Conservation (phyloP, 1,140 invertebrate species). For the Myzus persicae region DNA sequence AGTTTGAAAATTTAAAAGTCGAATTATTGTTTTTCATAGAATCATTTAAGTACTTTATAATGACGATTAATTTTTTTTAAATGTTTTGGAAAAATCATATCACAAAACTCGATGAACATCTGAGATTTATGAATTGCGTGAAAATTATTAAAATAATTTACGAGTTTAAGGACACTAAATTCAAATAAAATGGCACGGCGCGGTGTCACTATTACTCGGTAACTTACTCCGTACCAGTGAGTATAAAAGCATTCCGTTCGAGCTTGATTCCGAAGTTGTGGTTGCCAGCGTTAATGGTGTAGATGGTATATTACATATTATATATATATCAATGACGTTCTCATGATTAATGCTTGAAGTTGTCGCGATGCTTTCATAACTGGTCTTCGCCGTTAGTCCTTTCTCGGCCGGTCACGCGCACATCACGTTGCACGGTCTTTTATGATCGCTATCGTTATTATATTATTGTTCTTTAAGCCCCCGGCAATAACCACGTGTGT, state of each 20-base stretch:
- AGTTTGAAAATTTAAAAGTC: background rate
- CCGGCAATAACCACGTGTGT: background rate
- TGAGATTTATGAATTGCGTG: background rate
- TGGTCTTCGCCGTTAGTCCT: background rate
- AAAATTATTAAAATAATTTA: background rate
- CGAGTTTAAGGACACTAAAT: background rate
- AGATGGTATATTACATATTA: background rate
- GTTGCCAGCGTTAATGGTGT: background rate
- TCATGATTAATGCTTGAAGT: constrained; percentile 16
- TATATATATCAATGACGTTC: background rate
- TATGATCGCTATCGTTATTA: constrained; percentile 9
- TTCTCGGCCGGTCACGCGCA: background rate
- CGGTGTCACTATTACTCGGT: background rate
- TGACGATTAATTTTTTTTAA: background rate
- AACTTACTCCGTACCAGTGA: background rate
- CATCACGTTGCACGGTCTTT: background rate
- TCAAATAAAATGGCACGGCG: background rate
- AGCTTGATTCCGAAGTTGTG: background rate
- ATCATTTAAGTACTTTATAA: background rate
- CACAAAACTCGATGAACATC: background rate
- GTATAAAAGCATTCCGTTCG: background rate
- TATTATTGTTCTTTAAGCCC: background rate
- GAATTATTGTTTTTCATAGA: background rate
- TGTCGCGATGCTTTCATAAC: background rate
- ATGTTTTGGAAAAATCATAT: background rate